Base-by-base conservation (phyloP, 1,140 invertebrate species). In the Rhyzopertha dominica region DNA sequence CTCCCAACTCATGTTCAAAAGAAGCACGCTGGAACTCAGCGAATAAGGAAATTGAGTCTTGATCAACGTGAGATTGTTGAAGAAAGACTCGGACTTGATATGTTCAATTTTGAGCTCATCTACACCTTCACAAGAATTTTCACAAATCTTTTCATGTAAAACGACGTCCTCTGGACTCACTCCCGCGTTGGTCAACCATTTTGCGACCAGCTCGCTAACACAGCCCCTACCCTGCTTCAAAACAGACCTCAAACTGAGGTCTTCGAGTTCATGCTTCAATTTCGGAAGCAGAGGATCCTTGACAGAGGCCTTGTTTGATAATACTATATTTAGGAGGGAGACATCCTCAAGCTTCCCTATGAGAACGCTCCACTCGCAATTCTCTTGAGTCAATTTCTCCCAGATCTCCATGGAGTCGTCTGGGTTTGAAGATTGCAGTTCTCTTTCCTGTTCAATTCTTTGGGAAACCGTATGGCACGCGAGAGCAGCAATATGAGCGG, bases 291-390 rank as follows among this genome's bases (percentile, higher is more conserved):
- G 38, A 45, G 29, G 30, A 20, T 25, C 26, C 3, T 52, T 64
- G 35, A 69, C 61, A 44, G 62, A 56, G 9, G 68, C 64, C 56
- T 72, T 74, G 58, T 73, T 81, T 65, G 77, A 74, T 22, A 85
- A 62, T 37, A 82, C 72, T 25, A 82, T 80, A 54, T 82, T 82
- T 4, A 96, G 67, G 35, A 88, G 74, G 4, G 88, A 78, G 24
- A 94, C 77, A 67, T 95, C 90, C 65, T 95, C 91, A 43, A 95
- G 72, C 71, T 93, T 92, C 16, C 84, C 85, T 14, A 90, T 84
- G 5, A 95, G 67, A 19, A 91, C 65, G 14, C 84, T 84, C 85
- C 92, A 95, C 61, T 86, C 79, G 43, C 88, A 84, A 52, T 82
- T 79, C 61, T 95, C 90, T 47, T 85, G 78, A 10, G 87, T 86